phyloP scores from a whole-genome alignment of 64 coral and sea anemone species.

The Anthopleura sola region DNA sequence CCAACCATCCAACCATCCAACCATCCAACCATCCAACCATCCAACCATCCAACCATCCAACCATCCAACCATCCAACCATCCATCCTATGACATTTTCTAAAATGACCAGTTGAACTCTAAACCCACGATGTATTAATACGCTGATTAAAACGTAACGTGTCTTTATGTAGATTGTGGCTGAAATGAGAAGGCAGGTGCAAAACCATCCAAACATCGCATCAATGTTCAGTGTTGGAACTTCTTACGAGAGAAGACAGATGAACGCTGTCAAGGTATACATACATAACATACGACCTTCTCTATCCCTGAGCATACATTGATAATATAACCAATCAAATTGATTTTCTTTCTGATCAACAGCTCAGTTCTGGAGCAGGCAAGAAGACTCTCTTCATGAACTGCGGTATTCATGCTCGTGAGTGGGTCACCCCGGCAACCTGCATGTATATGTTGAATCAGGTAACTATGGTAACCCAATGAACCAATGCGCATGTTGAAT shows the following conservation, averaged over 20 bases:
- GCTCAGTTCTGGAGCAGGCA: conserved; percentile 50
- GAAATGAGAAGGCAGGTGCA: not conserved
- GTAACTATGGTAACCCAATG: not conserved
- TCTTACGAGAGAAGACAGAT: conserved; percentile 16
- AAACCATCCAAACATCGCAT: not conserved
- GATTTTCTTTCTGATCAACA: not conserved
- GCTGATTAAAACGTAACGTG: no score
- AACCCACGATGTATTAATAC: no score
- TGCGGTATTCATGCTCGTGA: conserved; percentile 89
- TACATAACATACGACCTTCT: not conserved
- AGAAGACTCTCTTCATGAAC: conserved; percentile 79
- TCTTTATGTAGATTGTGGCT: not conserved
- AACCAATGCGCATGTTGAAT: not conserved
- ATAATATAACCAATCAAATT: not conserved
- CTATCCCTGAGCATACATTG: no score
- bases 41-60: no score
- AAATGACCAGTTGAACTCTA: no score
- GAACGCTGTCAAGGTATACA: conserved; percentile 11
- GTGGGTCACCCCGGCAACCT: conserved; percentile 84
- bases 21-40: no score
- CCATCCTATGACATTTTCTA: no score
- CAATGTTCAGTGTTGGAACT: conserved; percentile 1
- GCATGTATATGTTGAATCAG: conserved; percentile 61
- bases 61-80: no score
- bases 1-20: no score